Evolutionary conservation across 2,888 invertebrate species (phyloP), one percentile per base, ranked within the genome.

Genomic region (Hydriomena furcata): DNA sequence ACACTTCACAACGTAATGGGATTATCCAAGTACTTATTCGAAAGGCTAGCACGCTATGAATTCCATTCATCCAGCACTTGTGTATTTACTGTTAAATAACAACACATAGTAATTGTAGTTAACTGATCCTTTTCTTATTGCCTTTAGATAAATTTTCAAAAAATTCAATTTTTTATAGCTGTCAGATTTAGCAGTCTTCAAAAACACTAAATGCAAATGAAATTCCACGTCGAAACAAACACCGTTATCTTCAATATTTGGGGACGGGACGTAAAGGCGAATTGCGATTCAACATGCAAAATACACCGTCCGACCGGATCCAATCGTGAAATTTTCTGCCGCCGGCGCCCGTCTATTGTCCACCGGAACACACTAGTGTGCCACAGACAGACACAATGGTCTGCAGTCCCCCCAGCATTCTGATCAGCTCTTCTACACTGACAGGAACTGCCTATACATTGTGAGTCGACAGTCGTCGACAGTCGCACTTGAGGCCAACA

Each of bases 271-370:
- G 32, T 35, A n/a, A 28, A 41, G 37, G 36, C 36, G 32, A 7
- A 52, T 42, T 41, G 41, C 32, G 24, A 47, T 47, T 52, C 46
- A 46, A 43, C 52, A 44, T 52, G 52, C 52, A 43, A 43, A 43
- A 52, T 47, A 46, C 38, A 34, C 11, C 32, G 38, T 30, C 20
- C 23, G 41, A 49, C 55, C 57, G 61, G 53, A 61, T 48, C 60
- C 56, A 56, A 63, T 63, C 51, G 47, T 24, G 55, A 48, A 58
- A 57, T 61, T 60, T 48, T 51, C 52, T 45, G 45, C 13, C 51
- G 34, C 35, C 35, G 35, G 43, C 46, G 53, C 41, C 45, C 44
- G 38, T 35, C 51, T n/a, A 58, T 62, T 62, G 55, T 62, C 38
- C 34, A 23, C 51, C 49, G 55, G 50, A 56, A 60, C 56, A 38